phyloP scores from a whole-genome alignment of 2,113 vertebrate genomes.

The Chelonoidis abingdonii region DNA sequence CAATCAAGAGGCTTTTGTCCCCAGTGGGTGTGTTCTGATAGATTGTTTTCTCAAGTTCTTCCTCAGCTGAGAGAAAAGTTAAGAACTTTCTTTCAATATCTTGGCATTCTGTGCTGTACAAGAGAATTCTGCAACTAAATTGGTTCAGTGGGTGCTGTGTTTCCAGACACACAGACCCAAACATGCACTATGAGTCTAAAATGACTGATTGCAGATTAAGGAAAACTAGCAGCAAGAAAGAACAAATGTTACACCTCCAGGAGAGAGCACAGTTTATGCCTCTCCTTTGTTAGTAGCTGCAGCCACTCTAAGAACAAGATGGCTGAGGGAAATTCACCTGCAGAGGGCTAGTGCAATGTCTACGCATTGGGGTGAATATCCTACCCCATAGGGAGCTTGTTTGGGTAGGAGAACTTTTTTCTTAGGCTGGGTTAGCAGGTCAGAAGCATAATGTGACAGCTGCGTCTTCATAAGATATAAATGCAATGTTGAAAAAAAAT shows the following conservation, averaged over 20 bases:
- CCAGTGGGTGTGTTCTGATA: constrained; percentile 17
- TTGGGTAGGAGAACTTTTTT: not conserved
- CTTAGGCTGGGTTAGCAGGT: not conserved
- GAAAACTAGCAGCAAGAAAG: not conserved
- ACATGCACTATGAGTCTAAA: not conserved
- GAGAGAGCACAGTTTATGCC: not conserved
- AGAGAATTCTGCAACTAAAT: not conserved
- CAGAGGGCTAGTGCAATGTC: not conserved
- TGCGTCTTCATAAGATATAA: not conserved
- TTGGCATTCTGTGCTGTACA: not conserved
- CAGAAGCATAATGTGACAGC: not conserved
- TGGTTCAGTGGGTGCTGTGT: not conserved
- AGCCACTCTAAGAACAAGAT: not conserved
- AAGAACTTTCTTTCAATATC: not conserved
- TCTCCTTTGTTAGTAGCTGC: not conserved
- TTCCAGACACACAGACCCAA: not conserved
- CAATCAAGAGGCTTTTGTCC: not conserved
- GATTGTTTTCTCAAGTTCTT: not conserved
- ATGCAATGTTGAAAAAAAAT: not conserved
- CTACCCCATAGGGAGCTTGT: not conserved
- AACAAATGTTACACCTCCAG: not conserved
- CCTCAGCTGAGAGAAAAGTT: constrained; percentile 32
- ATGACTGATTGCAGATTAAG: not conserved
- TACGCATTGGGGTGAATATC: not conserved
- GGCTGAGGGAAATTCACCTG: not conserved